These are phyloP conservation scores for Dasysyrphus albostriatus DNA, from an alignment of 2,888 invertebrate genomes.

Conservation along the genomic window DNA sequence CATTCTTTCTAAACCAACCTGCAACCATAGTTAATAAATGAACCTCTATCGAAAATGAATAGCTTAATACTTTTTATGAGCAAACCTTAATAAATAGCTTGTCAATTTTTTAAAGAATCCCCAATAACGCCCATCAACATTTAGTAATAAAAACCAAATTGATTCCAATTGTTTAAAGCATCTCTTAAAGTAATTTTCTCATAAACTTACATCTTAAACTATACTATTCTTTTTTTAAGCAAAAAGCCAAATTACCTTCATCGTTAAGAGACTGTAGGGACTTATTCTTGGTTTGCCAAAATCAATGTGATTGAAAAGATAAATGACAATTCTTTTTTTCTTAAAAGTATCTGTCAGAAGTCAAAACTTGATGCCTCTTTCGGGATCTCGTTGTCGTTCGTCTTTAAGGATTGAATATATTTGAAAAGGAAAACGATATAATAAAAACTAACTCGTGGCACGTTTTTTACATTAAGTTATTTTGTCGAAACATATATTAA, in stretches of 20 bases:
- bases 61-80: too few relatives aligned
- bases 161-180: not conserved
- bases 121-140: not conserved
- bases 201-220: not conserved
- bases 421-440: not conserved
- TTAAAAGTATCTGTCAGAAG: slow-evolving; percentile 29
- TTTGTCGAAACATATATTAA: slow-evolving; percentile 32
- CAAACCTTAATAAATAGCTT: not conserved
- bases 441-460: not conserved
- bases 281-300: not conserved
- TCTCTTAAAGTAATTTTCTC: not conserved
- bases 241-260: too few relatives aligned
- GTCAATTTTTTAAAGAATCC: not conserved
- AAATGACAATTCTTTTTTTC: slow-evolving; percentile 15
- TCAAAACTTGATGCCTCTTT: slow-evolving; percentile 6
- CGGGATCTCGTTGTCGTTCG: not conserved
- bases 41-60: not conserved
- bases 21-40: too few relatives aligned
- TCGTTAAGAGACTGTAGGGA: not conserved
- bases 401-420: slow-evolving; percentile 23
- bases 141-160: not conserved
- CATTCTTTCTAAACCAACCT: too few relatives aligned
- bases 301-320: slow-evolving; percentile 7
- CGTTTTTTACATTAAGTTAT: slow-evolving; percentile 39
- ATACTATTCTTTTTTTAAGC: too few relatives aligned